A percentile compares a stretch with the other conserved stretches of the same genome.
Evolutionary conservation across 2,888 invertebrate species (phyloP).

Genomic region (Oscheius onirici): DNA sequence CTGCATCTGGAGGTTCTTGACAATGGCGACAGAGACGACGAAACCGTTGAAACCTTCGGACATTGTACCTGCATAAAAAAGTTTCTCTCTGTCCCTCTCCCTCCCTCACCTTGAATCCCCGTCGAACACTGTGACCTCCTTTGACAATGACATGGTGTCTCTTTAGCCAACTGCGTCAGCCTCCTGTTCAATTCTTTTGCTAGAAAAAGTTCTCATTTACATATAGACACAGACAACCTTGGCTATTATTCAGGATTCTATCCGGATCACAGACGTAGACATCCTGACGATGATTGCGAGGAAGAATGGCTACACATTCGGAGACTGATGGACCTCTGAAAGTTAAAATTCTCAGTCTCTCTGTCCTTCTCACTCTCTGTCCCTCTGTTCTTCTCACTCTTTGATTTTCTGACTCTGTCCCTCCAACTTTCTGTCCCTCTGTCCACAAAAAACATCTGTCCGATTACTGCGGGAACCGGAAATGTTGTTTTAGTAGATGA

Average conservation of each 20-base stretch:
- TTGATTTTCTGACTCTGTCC: too few species aligned
- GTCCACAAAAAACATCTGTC: constrained; percentile 5
- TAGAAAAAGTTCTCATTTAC: constrained; percentile 26
- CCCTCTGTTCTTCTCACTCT: too few species aligned
- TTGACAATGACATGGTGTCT: constrained; percentile 70
- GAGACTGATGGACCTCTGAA: constrained; percentile 64
- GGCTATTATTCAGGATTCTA: constrained; percentile 66
- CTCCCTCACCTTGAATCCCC: constrained; percentile 40
- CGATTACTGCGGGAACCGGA: too few species aligned
- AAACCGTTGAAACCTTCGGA: constrained; percentile 68
- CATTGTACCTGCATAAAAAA: constrained; percentile 35
- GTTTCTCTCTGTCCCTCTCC: too few species aligned
- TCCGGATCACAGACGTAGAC: constrained; percentile 71
- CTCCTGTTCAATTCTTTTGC: constrained; percentile 62
- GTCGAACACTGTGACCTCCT: constrained; percentile 65
- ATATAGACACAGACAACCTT: constrained; percentile 50
- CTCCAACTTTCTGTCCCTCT: background rate
- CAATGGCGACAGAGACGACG: constrained; percentile 69
- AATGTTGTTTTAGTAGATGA: background rate
- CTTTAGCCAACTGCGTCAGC: constrained; percentile 63
- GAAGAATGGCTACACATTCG: constrained; percentile 52
- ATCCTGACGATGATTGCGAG: constrained; percentile 47
- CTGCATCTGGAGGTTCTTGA: constrained; percentile 68
- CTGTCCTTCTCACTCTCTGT: background rate
- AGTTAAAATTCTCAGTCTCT: background rate